Percentiles rank a stretch among this genome's conserved stretches.
phyloP scores from a whole-genome alignment of 2,888 invertebrate genomes.

The Scaptomyza tumidula region DNA sequence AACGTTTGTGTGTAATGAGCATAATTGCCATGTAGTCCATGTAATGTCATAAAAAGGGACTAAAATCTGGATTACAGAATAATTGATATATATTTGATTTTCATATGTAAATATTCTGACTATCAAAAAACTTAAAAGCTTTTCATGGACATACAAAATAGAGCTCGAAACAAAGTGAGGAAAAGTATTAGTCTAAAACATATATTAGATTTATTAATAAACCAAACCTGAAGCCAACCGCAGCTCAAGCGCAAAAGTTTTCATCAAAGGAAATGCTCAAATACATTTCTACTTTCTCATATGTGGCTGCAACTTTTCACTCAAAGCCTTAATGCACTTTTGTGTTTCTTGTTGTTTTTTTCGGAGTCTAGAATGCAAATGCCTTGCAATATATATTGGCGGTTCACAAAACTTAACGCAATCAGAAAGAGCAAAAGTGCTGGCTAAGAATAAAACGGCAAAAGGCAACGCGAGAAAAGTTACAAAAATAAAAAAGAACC shows the following conservation, averaged over 20 bases:
- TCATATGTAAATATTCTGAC: neutral
- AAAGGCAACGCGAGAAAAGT: conserved; percentile 8
- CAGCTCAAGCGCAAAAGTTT: neutral
- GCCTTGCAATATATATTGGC: conserved; percentile 68
- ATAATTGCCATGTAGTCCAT: neutral
- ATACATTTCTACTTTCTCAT: neutral
- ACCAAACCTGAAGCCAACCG: neutral
- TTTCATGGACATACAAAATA: too few relatives aligned
- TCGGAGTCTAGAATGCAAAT: conserved; percentile 58
- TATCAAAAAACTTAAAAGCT: too few relatives aligned
- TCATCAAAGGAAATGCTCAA: neutral
- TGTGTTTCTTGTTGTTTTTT: neutral
- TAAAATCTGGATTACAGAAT: neutral
- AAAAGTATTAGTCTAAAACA: too few relatives aligned
- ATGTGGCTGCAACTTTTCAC: conserved; percentile 11
- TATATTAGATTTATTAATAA: neutral
- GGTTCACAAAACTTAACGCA: conserved; percentile 73
- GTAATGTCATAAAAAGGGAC: neutral
- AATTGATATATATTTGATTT: neutral
- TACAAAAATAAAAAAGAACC: neutral
- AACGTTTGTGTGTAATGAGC: neutral
- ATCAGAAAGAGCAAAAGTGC: conserved; percentile 62
- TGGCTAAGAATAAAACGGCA: conserved; percentile 32
- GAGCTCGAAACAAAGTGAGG: too few relatives aligned
- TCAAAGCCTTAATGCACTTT: conserved; percentile 23